Conservation (phyloP, 2,888 invertebrate genomes). For the Rhamnusium bicolor region DNA sequence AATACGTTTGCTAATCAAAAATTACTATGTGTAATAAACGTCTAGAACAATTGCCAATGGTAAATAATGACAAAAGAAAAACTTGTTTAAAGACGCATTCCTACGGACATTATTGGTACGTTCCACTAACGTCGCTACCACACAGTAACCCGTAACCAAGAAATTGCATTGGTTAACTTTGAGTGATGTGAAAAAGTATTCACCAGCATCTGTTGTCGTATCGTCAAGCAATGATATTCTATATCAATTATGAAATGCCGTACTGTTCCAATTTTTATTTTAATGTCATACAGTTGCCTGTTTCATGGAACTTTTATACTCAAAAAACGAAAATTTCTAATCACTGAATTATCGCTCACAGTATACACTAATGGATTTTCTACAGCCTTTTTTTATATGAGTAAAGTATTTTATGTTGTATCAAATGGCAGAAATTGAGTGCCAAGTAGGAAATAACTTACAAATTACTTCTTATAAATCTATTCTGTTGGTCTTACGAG, state of each 20-base stretch:
- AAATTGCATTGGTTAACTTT: neutral
- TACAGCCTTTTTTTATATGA: neutral
- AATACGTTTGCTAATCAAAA: neutral
- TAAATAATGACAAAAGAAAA: neutral
- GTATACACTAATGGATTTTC: neutral
- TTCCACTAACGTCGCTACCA: neutral
- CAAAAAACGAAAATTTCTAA: neutral
- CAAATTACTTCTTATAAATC: neutral
- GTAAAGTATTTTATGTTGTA: neutral
- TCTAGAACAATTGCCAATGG: neutral
- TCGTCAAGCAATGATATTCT: neutral
- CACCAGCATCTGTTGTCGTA: neutral
- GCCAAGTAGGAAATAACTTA: neutral
- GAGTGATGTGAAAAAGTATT: neutral
- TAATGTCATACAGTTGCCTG: neutral
- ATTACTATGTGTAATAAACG: neutral
- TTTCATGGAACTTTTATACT: neutral
- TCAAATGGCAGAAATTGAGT: neutral
- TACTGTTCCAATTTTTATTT: neutral
- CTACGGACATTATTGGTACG: neutral
- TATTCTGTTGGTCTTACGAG: neutral
- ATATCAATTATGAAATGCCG: neutral
- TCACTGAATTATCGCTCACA: neutral
- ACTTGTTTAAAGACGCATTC: neutral
- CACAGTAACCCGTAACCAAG: neutral